phyloP scores from a whole-genome alignment of 2,113 vertebrate species.

The Caloenas nicobarica region DNA sequence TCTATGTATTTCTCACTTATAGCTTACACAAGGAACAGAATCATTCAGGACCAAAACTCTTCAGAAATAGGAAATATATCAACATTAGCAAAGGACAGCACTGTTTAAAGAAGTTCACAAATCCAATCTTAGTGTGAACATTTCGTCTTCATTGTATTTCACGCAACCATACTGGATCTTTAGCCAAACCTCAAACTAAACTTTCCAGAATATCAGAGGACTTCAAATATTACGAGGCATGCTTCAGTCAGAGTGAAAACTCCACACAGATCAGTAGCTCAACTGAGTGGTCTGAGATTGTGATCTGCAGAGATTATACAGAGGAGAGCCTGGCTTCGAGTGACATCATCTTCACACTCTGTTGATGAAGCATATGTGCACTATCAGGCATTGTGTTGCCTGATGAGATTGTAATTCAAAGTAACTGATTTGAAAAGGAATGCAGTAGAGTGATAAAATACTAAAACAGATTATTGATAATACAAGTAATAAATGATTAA shows the following conservation, averaged over 20 bases:
- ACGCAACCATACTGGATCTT: not conserved
- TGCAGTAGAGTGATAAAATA: slow-evolving; percentile 28
- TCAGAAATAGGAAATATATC: not conserved
- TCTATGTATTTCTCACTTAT: not conserved
- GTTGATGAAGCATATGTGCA: not conserved
- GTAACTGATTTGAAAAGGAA: not conserved
- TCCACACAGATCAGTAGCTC: not conserved
- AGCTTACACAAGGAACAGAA: not conserved
- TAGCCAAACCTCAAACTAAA: not conserved
- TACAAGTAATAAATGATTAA: slow-evolving; percentile 19
- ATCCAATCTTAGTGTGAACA: not conserved
- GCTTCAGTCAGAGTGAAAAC: not conserved
- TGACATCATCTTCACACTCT: not conserved
- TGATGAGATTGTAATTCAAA: slow-evolving; percentile 34
- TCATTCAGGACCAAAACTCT: not conserved
- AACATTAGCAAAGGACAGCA: not conserved
- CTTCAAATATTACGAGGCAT: not conserved
- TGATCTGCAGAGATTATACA: not conserved
- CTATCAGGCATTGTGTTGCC: not conserved
- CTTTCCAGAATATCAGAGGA: not conserved
- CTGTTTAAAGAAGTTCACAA: not conserved
- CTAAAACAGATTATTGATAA: slow-evolving; percentile 32
- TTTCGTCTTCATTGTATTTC: not conserved
- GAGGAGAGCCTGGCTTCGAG: not conserved
- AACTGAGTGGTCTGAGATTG: not conserved